Base-by-base conservation (phyloP, 2,113 vertebrate genomes). In the Zootoca vivipara region DNA sequence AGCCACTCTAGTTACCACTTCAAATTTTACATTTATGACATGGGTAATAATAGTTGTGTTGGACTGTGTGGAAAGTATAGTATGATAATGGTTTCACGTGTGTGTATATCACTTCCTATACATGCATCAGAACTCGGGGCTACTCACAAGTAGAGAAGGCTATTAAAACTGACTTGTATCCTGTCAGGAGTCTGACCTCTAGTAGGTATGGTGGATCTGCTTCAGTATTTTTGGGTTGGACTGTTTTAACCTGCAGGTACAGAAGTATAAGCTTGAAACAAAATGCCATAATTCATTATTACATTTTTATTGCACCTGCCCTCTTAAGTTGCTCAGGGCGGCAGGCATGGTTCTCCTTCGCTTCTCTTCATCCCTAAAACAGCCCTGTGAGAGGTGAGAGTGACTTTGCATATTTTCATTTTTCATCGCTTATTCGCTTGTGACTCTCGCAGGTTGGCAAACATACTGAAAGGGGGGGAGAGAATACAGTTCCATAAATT, bases 381-480 rank as follows among this genome's bases (percentile, higher is more conserved):
- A 58, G 56, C 56, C 12, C 58, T 62, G 58, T 62, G 58, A 62
- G 58, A 5, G 58, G 5, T 62, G 58, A 40, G 12, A 30, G 24
- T 24, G 52, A 65, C 22, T 83, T 0, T 28, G 46, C 1, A 2
- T 40, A 16, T 80, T n/a, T 46, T 52, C 10, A 0, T 46, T 65
- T 58, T 72, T 69, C 73, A 82, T 62, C 72, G 74, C 20, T 58
- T 0, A 0, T 46, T 80, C 79, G 24, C 8, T 67, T 22, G 33
- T n/a, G 56, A 6, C 67, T 75, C 80, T 0, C 0, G 0, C 16
- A 3, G 62, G 26, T 42, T 78, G 73, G 33, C 88, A 90, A 90
- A 7, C 35, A 67, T 20, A 6, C 0, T 46, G 7, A 67, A 78
- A 67, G 75, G n/a, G 35, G 75, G 70, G 85, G 75, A n/a, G 35